Percentiles rank a stretch among this genome's conserved stretches.
These are phyloP conservation scores for Caenorhabditis angaria DNA, from an alignment of 2,888 invertebrate genomes.

Conservation along the genomic window DNA sequence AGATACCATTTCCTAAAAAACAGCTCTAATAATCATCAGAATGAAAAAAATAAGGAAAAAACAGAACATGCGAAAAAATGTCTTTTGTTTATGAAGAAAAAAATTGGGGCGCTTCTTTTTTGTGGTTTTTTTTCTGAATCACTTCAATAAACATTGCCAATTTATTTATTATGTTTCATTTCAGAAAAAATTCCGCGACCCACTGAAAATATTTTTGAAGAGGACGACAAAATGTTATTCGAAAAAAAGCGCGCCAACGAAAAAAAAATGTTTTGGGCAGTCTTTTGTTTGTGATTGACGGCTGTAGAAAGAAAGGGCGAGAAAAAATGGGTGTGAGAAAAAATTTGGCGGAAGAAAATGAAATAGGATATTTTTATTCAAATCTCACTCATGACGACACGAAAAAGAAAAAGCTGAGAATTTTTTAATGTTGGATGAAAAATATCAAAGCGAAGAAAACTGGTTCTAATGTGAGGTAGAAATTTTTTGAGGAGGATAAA, in stretches of 20 bases:
- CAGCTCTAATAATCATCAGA: too few species aligned
- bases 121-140: neutral
- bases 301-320: neutral
- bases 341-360: neutral
- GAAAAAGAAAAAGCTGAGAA: neutral
- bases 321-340: neutral
- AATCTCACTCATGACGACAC: neutral
- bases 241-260: neutral
- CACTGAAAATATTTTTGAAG: neutral
- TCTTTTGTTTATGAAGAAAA: neutral
- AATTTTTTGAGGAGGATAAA: too few species aligned
- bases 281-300: slow-evolving; percentile 4
- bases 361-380: neutral
- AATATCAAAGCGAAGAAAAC: neutral
- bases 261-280: neutral
- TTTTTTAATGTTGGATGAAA: neutral
- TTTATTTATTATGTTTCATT: neutral
- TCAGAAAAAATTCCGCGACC: neutral
- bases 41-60: neutral
- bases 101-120: neutral
- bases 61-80: neutral
- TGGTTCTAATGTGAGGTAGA: neutral
- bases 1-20: too few species aligned
- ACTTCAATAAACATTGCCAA: neutral
- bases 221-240: neutral